phyloP scores from a whole-genome alignment of 2,888 invertebrate genomes.

The Aleiodes testaceus region DNA sequence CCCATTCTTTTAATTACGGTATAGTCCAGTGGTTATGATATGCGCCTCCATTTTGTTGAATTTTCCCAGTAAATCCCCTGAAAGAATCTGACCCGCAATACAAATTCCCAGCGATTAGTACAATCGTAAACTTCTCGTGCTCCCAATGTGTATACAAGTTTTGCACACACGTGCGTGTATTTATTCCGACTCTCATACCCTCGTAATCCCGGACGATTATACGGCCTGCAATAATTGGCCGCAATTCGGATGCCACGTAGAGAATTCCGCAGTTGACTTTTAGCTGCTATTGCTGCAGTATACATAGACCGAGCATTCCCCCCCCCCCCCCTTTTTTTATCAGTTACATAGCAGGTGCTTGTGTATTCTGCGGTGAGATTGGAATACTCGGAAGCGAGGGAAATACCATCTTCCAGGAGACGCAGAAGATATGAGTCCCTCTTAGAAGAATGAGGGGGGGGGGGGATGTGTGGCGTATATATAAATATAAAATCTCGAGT shows the following conservation, averaged over 20 bases:
- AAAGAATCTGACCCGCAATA: slow-evolving; percentile 18
- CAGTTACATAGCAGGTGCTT: slow-evolving; percentile 36
- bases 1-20: too few relatives aligned
- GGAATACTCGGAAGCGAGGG: slow-evolving; percentile 32
- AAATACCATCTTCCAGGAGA: slow-evolving; percentile 26
- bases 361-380: slow-evolving; percentile 33
- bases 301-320: background rate
- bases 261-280: slow-evolving; percentile 27
- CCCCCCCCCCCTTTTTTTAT: background rate
- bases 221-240: slow-evolving; percentile 22
- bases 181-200: slow-evolving; percentile 7
- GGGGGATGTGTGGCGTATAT: slow-evolving; percentile 37
- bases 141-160: slow-evolving; percentile 19
- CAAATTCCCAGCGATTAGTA: slow-evolving; percentile 22
- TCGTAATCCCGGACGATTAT: slow-evolving; percentile 15
- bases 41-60: too few relatives aligned
- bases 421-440: slow-evolving; percentile 5
- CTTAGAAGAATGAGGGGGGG: background rate
- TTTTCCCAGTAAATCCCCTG: too few relatives aligned
- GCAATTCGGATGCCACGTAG: slow-evolving; percentile 27
- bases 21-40: too few relatives aligned
- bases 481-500: slow-evolving; percentile 49
- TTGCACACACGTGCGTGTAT: slow-evolving; percentile 13
- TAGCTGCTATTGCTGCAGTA: slow-evolving; percentile 16
- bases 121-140: slow-evolving; percentile 29